These are phyloP conservation scores for Aphelocoma coerulescens DNA, from an alignment of 2,113 vertebrate genomes.

Conservation along the genomic window DNA sequence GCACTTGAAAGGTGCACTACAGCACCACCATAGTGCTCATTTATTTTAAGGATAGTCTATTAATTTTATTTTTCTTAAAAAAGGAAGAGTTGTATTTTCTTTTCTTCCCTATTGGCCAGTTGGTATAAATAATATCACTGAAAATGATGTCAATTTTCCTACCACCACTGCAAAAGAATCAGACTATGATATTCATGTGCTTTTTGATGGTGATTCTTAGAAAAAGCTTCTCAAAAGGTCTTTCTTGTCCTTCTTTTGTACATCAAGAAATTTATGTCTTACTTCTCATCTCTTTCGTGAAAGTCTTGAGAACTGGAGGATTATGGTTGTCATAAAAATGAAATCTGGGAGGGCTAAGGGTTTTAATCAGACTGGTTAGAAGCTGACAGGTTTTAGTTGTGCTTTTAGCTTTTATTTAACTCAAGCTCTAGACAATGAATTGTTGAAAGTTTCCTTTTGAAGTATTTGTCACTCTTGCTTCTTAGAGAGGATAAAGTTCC, in stretches of 20 bases:
- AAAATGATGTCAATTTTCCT: background rate
- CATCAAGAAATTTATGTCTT: background rate
- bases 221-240: conserved; percentile 18
- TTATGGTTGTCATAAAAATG: conserved; percentile 49
- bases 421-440: conserved; percentile 9
- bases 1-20: background rate
- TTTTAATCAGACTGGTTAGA: conserved; percentile 29
- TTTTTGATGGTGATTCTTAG: background rate
- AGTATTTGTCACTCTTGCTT: conserved; percentile 3
- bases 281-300: background rate
- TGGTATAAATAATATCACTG: background rate
- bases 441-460: conserved; percentile 35
- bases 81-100: background rate
- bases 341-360: background rate
- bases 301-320: conserved; percentile 21
- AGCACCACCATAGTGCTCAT: background rate
- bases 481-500: conserved; percentile 1
- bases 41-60: background rate
- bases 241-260: conserved; percentile 7
- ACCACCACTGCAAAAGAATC: background rate
- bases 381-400: conserved; percentile 15
- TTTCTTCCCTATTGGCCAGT: background rate
- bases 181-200: background rate
- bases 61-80: background rate
- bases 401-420: conserved; percentile 45